Evolutionary conservation across 2,797 vertebrate genomes (phyloP).

Genomic region (Neosilurus mollespiculum): DNA sequence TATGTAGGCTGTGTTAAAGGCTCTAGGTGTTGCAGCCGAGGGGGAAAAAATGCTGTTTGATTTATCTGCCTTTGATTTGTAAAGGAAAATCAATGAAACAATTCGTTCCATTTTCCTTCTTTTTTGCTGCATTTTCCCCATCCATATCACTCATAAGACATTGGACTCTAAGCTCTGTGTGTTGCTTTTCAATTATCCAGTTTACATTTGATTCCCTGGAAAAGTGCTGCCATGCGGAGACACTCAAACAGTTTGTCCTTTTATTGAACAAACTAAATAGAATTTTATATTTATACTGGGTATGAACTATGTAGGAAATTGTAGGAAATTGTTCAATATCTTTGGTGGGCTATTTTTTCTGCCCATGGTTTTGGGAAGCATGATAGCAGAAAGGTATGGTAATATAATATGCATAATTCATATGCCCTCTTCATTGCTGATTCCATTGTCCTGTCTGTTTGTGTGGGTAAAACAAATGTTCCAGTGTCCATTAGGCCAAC

Average conservation of each 20-base stretch:
- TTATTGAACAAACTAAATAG: slow-evolving; percentile 86
- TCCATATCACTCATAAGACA: slow-evolving; percentile 81
- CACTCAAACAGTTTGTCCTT: slow-evolving; percentile 78
- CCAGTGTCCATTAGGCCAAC: slow-evolving; percentile 79
- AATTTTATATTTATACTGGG: slow-evolving; percentile 89
- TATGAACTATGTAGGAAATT: slow-evolving; percentile 91
- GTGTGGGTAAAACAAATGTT: slow-evolving; percentile 85
- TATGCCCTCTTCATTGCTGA: slow-evolving; percentile 79
- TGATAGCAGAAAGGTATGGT: slow-evolving; percentile 79
- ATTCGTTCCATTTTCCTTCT: slow-evolving; percentile 83
- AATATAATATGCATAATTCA: slow-evolving; percentile 94
- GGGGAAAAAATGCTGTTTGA: slow-evolving; percentile 83
- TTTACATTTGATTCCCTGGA: slow-evolving; percentile 87
- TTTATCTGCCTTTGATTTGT: slow-evolving; percentile 85
- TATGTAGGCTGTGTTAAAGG: slow-evolving; percentile 73
- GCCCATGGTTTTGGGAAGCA: slow-evolving; percentile 75
- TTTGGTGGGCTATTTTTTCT: slow-evolving; percentile 82
- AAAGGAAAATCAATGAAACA: slow-evolving; percentile 91
- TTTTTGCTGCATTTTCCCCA: slow-evolving; percentile 77
- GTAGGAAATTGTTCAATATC: slow-evolving; percentile 93
- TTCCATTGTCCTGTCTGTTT: slow-evolving; percentile 83
- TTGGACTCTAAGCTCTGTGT: slow-evolving; percentile 82
- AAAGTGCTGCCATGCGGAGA: slow-evolving; percentile 72
- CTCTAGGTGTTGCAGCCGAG: slow-evolving; percentile 73
- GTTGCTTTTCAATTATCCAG: slow-evolving; percentile 91